A percentile compares a stretch with the other conserved stretches of the same genome.
These are phyloP conservation scores for Crenuchus spilurus DNA, from an alignment of 2,797 vertebrate genomes.

Conservation along the genomic window DNA sequence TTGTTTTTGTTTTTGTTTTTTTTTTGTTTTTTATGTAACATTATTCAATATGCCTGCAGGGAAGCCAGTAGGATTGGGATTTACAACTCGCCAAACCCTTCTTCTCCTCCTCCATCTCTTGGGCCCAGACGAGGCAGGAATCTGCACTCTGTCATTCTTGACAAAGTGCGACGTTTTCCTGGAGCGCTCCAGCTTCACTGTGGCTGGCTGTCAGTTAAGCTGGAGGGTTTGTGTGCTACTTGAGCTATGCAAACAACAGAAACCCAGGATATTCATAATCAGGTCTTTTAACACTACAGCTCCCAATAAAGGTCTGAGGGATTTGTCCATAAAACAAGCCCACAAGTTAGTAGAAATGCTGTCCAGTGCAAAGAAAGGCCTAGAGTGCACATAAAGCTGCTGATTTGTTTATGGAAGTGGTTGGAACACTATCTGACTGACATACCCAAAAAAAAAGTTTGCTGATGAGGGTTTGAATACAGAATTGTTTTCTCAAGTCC, in stretches of 20 bases:
- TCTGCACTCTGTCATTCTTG: constrained; percentile 44
- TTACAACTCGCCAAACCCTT: constrained; percentile 28
- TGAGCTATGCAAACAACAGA: constrained; percentile 1
- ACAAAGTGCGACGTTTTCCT: constrained; percentile 43
- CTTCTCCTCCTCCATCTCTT: constrained; percentile 17
- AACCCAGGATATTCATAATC: background rate
- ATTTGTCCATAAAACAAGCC: constrained; percentile 8
- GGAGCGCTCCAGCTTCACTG: constrained; percentile 14
- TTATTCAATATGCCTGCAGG: constrained; percentile 26
- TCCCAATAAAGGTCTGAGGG: background rate
- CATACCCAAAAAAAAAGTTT: too few species aligned
- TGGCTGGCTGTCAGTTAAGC: constrained; percentile 8
- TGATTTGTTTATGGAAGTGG: constrained; percentile 20
- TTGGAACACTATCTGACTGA: constrained; percentile 1
- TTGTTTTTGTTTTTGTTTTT: background rate
- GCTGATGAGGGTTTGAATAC: too few species aligned
- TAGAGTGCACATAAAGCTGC: background rate
- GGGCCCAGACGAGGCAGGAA: constrained; percentile 17
- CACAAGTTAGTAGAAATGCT: background rate
- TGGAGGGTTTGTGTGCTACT: constrained; percentile 2
- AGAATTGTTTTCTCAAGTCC: too few species aligned
- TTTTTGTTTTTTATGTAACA: background rate
- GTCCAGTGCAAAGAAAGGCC: background rate
- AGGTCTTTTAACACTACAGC: background rate
- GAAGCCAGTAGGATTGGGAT: constrained; percentile 24